phyloP scores from a whole-genome alignment of 2,797 vertebrate genomes.

The Micromesistius poutassou region DNA sequence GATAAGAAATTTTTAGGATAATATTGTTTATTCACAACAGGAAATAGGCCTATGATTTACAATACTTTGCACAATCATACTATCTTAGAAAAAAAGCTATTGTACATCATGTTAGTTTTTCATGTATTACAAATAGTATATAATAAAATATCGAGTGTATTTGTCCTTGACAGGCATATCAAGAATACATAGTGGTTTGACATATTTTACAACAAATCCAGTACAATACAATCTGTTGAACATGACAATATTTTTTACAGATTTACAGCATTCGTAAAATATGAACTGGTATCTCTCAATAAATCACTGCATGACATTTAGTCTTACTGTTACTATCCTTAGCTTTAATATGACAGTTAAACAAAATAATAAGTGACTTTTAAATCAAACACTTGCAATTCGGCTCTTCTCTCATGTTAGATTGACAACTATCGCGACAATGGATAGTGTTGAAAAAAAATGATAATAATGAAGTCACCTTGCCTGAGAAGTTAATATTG shows the following conservation, averaged over 20 bases:
- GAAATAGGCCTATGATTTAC: constrained; percentile 51
- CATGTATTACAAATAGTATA: constrained; percentile 6
- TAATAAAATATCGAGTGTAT: constrained; percentile 8
- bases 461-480: neutral
- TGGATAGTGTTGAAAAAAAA: neutral
- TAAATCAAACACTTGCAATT: constrained; percentile 1
- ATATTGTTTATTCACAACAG: constrained; percentile 59
- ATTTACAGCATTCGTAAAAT: constrained; percentile 18
- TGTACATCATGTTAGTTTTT: constrained; percentile 43
- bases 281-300: neutral
- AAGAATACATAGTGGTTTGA: constrained; percentile 16
- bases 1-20: neutral
- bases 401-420: neutral
- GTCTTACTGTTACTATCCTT: neutral
- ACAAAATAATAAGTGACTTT: neutral
- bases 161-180: constrained; percentile 16
- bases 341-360: neutral
- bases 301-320: constrained; percentile 8
- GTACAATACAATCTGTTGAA: constrained; percentile 12
- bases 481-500: neutral
- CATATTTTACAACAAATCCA: constrained; percentile 25
- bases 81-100: constrained; percentile 43
- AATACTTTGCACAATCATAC: constrained; percentile 57
- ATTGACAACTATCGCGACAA: neutral
- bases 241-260: constrained; percentile 47